A percentile compares a stretch with the other conserved stretches of the same genome.
Evolutionary conservation across 2,888 invertebrate species (phyloP).

Genomic region (Andricus quercusramuli): DNA sequence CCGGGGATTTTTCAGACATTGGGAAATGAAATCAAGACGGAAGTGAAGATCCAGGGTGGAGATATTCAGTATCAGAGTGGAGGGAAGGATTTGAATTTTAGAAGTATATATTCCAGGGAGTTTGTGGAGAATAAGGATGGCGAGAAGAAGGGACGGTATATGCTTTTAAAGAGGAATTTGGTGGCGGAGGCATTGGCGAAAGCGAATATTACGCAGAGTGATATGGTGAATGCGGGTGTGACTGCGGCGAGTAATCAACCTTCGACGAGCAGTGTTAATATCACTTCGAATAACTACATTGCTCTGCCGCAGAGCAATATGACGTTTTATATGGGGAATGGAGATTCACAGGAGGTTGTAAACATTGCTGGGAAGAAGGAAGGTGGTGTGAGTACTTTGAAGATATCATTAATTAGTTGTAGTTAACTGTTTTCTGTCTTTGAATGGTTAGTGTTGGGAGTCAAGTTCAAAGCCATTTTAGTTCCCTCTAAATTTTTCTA

Average conservation of each 20-base stretch:
- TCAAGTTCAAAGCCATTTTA: neutral
- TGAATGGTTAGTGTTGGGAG: neutral
- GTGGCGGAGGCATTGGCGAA: neutral
- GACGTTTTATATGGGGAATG: slow-evolving; percentile 12
- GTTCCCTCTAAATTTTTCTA: neutral
- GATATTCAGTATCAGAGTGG: neutral
- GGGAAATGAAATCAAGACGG: neutral
- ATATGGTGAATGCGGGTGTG: neutral
- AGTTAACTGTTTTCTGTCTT: neutral
- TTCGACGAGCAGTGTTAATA: slow-evolving; percentile 29
- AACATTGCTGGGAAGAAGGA: slow-evolving; percentile 23
- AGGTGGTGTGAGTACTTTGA: slow-evolving; percentile 22
- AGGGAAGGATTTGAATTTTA: neutral
- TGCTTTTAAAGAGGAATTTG: neutral
- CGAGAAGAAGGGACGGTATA: neutral
- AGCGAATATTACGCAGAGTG: slow-evolving; percentile 4
- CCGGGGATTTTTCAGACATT: neutral
- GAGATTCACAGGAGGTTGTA: slow-evolving; percentile 17
- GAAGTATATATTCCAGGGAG: neutral
- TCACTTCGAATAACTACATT: neutral
- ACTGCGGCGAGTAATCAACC: neutral
- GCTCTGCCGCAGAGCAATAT: neutral
- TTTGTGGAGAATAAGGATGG: neutral
- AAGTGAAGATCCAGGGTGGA: neutral
- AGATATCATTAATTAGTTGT: slow-evolving; percentile 15